These are phyloP conservation scores for Nebria brevicollis DNA, from an alignment of 2,888 invertebrate genomes.

Conservation along the genomic window DNA sequence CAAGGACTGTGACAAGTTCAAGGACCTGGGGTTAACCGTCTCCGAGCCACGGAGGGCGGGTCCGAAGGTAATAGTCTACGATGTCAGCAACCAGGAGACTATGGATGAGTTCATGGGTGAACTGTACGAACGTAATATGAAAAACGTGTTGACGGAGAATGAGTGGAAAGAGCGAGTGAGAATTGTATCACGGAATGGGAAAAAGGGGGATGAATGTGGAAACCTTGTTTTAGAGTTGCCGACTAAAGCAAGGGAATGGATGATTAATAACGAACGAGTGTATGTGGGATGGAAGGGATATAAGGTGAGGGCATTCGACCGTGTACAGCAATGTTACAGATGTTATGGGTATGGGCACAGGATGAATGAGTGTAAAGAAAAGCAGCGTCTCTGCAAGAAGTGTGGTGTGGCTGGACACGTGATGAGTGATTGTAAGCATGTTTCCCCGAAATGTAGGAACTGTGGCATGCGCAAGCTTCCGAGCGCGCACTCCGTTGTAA, in stretches of 20 bases:
- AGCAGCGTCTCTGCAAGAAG: no score
- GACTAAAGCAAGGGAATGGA: not conserved
- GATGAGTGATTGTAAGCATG: no score
- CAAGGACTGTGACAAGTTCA: not conserved
- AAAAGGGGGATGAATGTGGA: not conserved
- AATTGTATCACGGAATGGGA: not conserved
- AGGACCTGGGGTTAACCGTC: not conserved
- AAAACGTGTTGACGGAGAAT: not conserved
- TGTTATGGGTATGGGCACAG: no score
- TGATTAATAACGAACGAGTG: not conserved
- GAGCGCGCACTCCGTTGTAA: no score
- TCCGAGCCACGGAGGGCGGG: not conserved
- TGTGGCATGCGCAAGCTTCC: no score
- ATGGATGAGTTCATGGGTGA: not conserved
- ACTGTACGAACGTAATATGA: not conserved
- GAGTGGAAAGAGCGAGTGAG: not conserved
- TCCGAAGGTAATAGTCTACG: not conserved
- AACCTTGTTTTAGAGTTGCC: not conserved
- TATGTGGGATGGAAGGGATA: not conserved
- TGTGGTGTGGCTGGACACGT: no score
- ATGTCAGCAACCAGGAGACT: not conserved
- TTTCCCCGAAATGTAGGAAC: no score
- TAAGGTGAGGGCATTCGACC: no score
- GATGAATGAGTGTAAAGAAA: no score
- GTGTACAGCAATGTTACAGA: no score